Conservation (phyloP, 2,797 vertebrate species). For the Amphiprion clarkii region DNA sequence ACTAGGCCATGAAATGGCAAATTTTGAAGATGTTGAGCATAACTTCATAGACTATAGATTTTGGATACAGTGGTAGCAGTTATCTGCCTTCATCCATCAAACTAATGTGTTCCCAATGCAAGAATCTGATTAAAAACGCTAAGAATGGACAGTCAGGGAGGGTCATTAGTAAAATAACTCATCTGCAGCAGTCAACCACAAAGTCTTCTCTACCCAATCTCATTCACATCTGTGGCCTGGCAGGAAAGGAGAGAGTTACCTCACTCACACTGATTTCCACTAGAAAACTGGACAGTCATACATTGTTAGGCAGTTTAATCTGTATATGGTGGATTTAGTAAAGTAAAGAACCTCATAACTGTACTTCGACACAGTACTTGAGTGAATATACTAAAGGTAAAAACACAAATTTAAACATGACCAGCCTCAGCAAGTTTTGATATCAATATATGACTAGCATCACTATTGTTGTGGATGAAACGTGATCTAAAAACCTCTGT, state of each 20-base stretch:
- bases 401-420: not conserved
- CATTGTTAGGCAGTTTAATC: no score
- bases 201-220: slow-evolving; percentile 40
- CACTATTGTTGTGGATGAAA: not conserved
- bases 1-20: not conserved
- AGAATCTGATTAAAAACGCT: slow-evolving; percentile 3
- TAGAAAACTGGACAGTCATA: not conserved
- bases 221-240: slow-evolving; percentile 48
- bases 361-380: not conserved
- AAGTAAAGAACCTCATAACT: not conserved
- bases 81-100: not conserved
- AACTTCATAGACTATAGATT: not conserved
- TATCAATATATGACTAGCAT: not conserved
- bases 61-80: not conserved
- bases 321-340: no score
- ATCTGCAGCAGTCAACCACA: slow-evolving; percentile 22
- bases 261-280: not conserved
- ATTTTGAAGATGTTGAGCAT: not conserved
- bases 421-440: not conserved
- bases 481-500: not conserved
- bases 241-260: slow-evolving; percentile 32
- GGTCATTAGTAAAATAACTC: not conserved
- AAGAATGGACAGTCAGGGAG: slow-evolving; percentile 10
- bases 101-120: not conserved
- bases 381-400: not conserved